Base-by-base conservation (phyloP, 2,113 vertebrate species). In the Xyliphius kryptos region DNA sequence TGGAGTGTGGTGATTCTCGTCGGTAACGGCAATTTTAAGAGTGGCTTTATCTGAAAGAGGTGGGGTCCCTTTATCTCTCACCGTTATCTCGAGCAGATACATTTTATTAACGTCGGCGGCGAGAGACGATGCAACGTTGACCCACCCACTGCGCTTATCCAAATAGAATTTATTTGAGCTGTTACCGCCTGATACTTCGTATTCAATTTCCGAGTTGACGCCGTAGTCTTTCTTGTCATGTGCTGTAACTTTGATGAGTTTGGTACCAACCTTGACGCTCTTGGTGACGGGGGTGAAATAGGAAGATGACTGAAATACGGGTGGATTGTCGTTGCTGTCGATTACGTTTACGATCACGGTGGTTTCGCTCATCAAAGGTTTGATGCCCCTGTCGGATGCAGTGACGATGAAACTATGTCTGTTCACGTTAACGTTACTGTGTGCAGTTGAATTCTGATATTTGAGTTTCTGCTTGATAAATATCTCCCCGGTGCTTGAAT, bases 361-460 rank as follows among this genome's bases (percentile, higher is more conserved):
- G 1, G 96, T 93, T 84, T 98, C 95, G 0, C 95, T 99, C 76
- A 95, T 82, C 20, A 95, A 64, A 0, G 91, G 89, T 59, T 90
- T 92, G 10, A 77, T 78, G 1, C 93, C 94, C 50, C 95, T 69
- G 66, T 99, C 96, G 3, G 94, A 98, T 1, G 92, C 90, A 0
- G 92, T 96, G 59, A 99, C 92, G 0, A 99, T 89, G 75, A 99
- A 99, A 77, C 95, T 99, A 68, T 97, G 92, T 36, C 95, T 88
- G 7, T 99, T 99, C 53, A 97, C 87, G 69, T 97, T 93, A 54
- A 85, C 60, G 0, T 87, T 86, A 51, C 89, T 91, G 9, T 88
- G 82, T 10, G 88, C 82, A 0, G 89, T 92, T 5, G 90, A 87
- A 38, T 97, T 96, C 26, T 91, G 91, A 76, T 96, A 97, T 69